phyloP scores from a whole-genome alignment of 2,797 vertebrate species.

The Myotis vivesi region DNA sequence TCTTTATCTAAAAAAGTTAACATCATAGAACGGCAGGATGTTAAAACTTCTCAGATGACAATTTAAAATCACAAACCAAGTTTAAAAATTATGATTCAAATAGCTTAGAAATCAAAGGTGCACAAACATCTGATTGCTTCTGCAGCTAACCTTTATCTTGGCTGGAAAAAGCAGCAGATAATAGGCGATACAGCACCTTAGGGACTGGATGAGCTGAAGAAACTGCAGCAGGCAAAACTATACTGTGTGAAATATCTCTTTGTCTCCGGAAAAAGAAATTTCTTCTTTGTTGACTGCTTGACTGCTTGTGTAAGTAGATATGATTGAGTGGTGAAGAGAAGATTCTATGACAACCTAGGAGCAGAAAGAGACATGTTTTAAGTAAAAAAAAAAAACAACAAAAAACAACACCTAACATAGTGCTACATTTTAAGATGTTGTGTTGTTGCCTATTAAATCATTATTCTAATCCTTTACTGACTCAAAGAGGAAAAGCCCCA shows the following conservation, averaged over 20 bases:
- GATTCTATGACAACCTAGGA: slow-evolving; percentile 82
- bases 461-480: slow-evolving; percentile 59
- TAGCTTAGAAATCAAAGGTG: slow-evolving; percentile 62
- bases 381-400: not conserved
- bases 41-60: slow-evolving; percentile 66
- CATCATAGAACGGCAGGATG: slow-evolving; percentile 60
- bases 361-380: slow-evolving; percentile 72
- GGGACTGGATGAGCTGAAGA: slow-evolving; percentile 87
- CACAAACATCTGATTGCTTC: slow-evolving; percentile 68
- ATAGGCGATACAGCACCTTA: slow-evolving; percentile 84
- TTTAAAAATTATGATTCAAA: slow-evolving; percentile 74
- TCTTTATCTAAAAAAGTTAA: slow-evolving; percentile 58
- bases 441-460: slow-evolving; percentile 60
- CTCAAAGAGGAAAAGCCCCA: slow-evolving; percentile 57
- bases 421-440: slow-evolving; percentile 69
- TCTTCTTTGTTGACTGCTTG: slow-evolving; percentile 85
- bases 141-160: slow-evolving; percentile 72
- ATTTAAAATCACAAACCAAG: slow-evolving; percentile 76
- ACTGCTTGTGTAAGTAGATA: slow-evolving; percentile 81
- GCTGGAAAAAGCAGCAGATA: slow-evolving; percentile 76
- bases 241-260: slow-evolving; percentile 82
- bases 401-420: not conserved
- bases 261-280: slow-evolving; percentile 83
- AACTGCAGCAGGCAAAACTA: slow-evolving; percentile 86
- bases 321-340: slow-evolving; percentile 77